Evolutionary conservation across 2,888 invertebrate species (phyloP).

Genomic region (Nomada flava): DNA sequence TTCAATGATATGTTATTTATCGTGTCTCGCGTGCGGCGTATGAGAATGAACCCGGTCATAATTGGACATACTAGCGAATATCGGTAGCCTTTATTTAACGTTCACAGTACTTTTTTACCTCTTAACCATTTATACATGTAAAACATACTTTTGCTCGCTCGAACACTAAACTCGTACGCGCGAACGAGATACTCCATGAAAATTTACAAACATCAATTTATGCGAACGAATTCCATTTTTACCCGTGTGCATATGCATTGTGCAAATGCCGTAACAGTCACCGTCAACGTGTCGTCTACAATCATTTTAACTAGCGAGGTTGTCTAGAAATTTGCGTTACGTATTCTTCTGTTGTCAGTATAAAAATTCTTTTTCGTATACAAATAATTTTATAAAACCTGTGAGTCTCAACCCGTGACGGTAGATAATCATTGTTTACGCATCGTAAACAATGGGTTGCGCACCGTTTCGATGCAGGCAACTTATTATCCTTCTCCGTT

Average conservation of each 20-base stretch:
- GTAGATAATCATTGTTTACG: slow-evolving; percentile 5
- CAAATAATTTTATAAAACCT: slow-evolving; percentile 67
- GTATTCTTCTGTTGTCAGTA: slow-evolving; percentile 50
- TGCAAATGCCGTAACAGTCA: slow-evolving; percentile 33
- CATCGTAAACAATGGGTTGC: background rate
- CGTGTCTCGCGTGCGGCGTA: background rate
- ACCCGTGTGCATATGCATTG: slow-evolving; percentile 5
- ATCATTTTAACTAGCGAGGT: slow-evolving; percentile 41
- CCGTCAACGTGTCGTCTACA: slow-evolving; percentile 23
- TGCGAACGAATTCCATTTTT: slow-evolving; percentile 13
- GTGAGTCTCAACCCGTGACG: slow-evolving; percentile 29
- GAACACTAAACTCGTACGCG: slow-evolving; percentile 28
- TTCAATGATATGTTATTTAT: slow-evolving; percentile 59
- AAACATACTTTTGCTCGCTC: slow-evolving; percentile 33
- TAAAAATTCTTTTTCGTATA: slow-evolving; percentile 73
- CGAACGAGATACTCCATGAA: slow-evolving; percentile 24
- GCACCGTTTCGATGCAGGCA: background rate
- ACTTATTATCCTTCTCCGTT: background rate
- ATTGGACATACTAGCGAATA: slow-evolving; percentile 20
- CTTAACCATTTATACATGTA: slow-evolving; percentile 41
- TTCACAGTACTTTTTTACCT: slow-evolving; percentile 24
- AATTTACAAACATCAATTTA: slow-evolving; percentile 42
- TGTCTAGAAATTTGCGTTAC: slow-evolving; percentile 15
- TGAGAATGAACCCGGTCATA: slow-evolving; percentile 18
- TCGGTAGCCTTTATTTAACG: slow-evolving; percentile 31